A percentile compares a stretch with the other conserved stretches of the same genome.
These are phyloP conservation scores for Leptinotarsa texana DNA, from an alignment of 1,140 invertebrate genomes.

Conservation along the genomic window DNA sequence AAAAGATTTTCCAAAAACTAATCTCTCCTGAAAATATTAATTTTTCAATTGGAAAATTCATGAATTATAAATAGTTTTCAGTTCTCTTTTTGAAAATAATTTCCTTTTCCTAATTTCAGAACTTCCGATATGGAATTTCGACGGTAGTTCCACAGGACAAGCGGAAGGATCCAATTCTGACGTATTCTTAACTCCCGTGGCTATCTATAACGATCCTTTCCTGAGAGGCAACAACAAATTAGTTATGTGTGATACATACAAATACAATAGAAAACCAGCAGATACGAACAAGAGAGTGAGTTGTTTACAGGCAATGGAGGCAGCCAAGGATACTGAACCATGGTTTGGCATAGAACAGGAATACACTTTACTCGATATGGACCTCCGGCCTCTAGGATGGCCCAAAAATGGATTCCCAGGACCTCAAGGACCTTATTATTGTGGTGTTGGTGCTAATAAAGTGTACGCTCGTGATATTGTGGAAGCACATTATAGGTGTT, in stretches of 20 bases:
- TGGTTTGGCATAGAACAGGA: conserved; percentile 96
- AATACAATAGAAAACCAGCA: conserved; percentile 65
- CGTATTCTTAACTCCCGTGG: conserved; percentile 80
- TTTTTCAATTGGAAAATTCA: too few relatives aligned
- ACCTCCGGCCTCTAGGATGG: conserved; percentile 92
- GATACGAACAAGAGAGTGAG: conserved; percentile 38
- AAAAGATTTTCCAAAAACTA: too few relatives aligned
- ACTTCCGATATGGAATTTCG: conserved; percentile 90
- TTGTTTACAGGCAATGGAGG: conserved; percentile 67
- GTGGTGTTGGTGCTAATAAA: conserved; percentile 92
- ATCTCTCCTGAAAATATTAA: too few relatives aligned
- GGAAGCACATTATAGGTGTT: conserved; percentile 81
- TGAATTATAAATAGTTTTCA: too few relatives aligned
- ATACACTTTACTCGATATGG: conserved; percentile 88
- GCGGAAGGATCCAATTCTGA: conserved; percentile 82
- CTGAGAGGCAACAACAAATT: conserved; percentile 77
- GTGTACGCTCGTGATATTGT: conserved; percentile 93
- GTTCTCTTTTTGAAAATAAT: neutral
- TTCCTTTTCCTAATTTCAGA: conserved; percentile 59
- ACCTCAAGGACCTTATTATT: conserved; percentile 94
- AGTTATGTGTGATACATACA: conserved; percentile 84
- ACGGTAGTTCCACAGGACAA: conserved; percentile 83
- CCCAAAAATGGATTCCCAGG: conserved; percentile 92
- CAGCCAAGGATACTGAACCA: conserved; percentile 72
- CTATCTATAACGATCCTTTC: conserved; percentile 88